Percentiles rank a stretch among this genome's conserved stretches.
These are phyloP conservation scores for Pardosa pseudoannulata DNA, from an alignment of 2,888 invertebrate genomes.

Conservation along the genomic window DNA sequence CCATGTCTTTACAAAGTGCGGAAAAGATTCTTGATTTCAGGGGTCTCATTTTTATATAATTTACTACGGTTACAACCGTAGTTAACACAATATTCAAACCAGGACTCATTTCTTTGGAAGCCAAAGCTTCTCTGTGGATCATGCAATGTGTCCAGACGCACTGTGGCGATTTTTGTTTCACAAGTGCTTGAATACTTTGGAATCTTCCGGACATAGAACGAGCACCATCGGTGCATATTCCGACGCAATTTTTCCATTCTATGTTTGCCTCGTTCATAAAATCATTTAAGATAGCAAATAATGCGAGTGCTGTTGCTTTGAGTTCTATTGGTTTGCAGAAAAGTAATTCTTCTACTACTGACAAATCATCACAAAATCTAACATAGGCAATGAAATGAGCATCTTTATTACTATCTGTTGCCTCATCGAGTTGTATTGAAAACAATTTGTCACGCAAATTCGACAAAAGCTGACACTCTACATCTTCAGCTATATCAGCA, in stretches of 20 bases:
- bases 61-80: too few relatives aligned
- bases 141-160: too few relatives aligned
- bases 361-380: constrained; percentile 34
- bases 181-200: too few relatives aligned
- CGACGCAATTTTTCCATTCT: constrained; percentile 57
- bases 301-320: constrained; percentile 29
- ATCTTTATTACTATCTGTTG: constrained; percentile 43
- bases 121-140: too few relatives aligned
- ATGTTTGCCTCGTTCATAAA: constrained; percentile 48
- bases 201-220: too few relatives aligned
- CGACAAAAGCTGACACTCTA: constrained; percentile 33
- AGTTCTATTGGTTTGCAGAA: constrained; percentile 36
- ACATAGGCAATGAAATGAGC: constrained; percentile 33
- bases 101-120: too few relatives aligned
- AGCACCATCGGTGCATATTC: constrained; percentile 48
- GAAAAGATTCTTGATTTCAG: too few relatives aligned
- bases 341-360: constrained; percentile 39
- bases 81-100: too few relatives aligned
- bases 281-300: constrained; percentile 33
- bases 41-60: too few relatives aligned
- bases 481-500: constrained; percentile 44
- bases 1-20: too few relatives aligned
- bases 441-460: constrained; percentile 6
- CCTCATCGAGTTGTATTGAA: constrained; percentile 21
- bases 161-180: too few relatives aligned